Conservation (phyloP, 2,888 invertebrate genomes). For the Torymus texanus region DNA sequence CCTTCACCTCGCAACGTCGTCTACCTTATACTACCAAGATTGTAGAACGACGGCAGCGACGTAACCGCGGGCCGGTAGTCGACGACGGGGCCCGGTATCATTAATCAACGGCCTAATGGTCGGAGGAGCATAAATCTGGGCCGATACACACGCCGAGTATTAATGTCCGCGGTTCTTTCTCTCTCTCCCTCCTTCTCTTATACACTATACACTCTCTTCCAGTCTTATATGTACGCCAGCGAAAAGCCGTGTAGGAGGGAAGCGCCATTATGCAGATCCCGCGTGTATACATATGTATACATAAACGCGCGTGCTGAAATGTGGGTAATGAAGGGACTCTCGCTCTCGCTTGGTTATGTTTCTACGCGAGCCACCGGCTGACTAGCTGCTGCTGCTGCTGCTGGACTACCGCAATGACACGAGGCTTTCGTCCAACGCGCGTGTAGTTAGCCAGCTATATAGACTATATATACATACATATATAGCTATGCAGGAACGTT, state of each 20-base stretch:
- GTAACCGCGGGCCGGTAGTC: not conserved
- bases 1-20: too few relatives aligned
- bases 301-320: not conserved
- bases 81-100: not conserved
- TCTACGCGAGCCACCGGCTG: not conserved
- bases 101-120: slow-evolving; percentile 4
- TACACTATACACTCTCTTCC: not conserved
- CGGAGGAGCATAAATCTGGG: slow-evolving; percentile 10
- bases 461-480: too few relatives aligned
- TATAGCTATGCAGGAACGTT: too few relatives aligned
- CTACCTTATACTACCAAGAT: too few relatives aligned
- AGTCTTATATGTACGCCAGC: not conserved
- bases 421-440: not conserved
- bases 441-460: not conserved
- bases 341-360: not conserved
- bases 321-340: slow-evolving; percentile 2
- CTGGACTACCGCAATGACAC: not conserved
- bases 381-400: not conserved
- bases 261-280: slow-evolving; percentile 2
- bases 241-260: not conserved
- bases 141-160: not conserved
- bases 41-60: not conserved
- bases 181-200: not conserved
- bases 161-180: not conserved
- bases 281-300: not conserved